Evolutionary conservation across 2,888 invertebrate genomes (phyloP).

Genomic region (Polyommatus icarus): DNA sequence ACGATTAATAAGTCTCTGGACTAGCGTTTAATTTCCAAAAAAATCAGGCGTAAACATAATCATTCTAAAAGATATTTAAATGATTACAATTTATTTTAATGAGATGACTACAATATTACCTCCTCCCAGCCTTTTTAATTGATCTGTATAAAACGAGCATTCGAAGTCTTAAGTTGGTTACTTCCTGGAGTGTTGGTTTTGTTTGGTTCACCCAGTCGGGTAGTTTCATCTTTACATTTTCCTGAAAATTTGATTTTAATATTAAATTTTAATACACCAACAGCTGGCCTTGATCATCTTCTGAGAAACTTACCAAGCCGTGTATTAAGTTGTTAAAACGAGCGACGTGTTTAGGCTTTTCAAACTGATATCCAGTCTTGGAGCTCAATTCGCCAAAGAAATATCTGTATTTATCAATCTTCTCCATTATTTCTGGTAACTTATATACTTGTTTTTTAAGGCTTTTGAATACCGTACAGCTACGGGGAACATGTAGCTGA

Average conservation of each 20-base stretch:
- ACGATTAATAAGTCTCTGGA: too few relatives aligned
- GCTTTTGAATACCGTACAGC: background rate
- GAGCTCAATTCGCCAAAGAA: background rate
- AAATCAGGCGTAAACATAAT: too few relatives aligned
- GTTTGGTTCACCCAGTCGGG: background rate
- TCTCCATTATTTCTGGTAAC: background rate
- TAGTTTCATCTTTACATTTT: constrained; percentile 11
- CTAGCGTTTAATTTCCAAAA: too few relatives aligned
- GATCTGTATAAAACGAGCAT: constrained; percentile 2
- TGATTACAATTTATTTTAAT: too few relatives aligned
- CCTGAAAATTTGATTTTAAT: background rate
- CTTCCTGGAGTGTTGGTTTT: background rate
- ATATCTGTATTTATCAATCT: background rate
- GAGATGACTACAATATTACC: background rate
- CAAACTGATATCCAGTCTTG: background rate
- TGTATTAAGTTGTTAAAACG: background rate
- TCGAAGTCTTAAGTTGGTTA: background rate
- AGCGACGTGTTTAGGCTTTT: background rate
- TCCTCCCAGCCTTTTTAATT: background rate
- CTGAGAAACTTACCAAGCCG: background rate
- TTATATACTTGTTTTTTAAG: background rate
- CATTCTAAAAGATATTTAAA: too few relatives aligned
- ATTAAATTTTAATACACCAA: background rate
- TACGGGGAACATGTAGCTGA: background rate
- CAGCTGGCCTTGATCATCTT: background rate